Evolutionary conservation across 2,797 vertebrate genomes (phyloP).

Genomic region (Neostethus bicornis): DNA sequence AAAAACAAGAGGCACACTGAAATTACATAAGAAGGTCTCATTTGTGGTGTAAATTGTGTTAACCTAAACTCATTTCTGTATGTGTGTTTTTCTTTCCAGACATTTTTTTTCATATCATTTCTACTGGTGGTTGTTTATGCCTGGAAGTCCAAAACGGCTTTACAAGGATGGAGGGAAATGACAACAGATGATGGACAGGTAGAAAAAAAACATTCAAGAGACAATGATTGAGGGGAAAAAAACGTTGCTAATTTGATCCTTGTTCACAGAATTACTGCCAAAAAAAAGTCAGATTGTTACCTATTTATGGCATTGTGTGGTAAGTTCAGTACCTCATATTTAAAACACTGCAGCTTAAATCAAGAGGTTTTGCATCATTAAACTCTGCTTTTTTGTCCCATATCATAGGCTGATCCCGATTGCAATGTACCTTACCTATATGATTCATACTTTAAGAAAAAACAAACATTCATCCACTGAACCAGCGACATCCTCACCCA

Average conservation of each 20-base stretch:
- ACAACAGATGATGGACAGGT: constrained; percentile 66
- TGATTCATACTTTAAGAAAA: too few relatives aligned
- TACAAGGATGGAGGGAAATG: constrained; percentile 76
- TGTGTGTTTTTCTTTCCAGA: constrained; percentile 66
- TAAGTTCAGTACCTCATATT: constrained; percentile 51
- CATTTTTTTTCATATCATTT: constrained; percentile 81
- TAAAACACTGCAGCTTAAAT: background rate
- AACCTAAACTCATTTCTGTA: background rate
- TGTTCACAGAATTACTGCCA: constrained; percentile 42
- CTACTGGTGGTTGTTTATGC: constrained; percentile 83
- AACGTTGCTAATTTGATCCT: background rate
- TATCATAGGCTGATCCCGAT: constrained; percentile 67
- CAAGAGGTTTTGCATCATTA: background rate
- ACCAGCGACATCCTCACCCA: too few relatives aligned
- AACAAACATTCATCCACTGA: too few relatives aligned
- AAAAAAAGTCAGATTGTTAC: constrained; percentile 15
- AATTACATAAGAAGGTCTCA: background rate
- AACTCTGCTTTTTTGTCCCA: constrained; percentile 1
- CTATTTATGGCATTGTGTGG: constrained; percentile 70
- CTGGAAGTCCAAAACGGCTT: constrained; percentile 71
- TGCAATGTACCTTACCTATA: constrained; percentile 63
- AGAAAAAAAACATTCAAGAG: background rate
- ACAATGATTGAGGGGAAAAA: background rate
- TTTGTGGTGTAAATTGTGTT: background rate
- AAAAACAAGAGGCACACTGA: too few relatives aligned